Evolutionary conservation across 2,113 vertebrate species (phyloP).

Genomic region (Eurystomus gularis): DNA sequence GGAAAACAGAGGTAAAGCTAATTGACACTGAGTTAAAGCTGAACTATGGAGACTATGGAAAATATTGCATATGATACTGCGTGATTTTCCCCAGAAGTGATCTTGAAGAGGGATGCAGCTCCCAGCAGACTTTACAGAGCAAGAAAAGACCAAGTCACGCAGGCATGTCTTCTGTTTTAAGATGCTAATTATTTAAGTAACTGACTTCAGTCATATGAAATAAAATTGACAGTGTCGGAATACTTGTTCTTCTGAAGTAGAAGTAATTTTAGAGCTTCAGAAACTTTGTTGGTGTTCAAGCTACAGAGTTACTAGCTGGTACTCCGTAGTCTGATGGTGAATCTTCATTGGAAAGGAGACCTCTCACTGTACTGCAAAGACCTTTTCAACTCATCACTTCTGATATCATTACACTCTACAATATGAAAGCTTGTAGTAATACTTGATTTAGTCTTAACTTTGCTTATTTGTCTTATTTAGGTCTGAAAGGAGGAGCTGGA

Average conservation of each 20-base stretch:
- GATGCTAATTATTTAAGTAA: not conserved
- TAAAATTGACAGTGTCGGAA: not conserved
- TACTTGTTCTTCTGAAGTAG: not conserved
- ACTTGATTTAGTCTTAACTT: not conserved
- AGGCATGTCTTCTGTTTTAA: not conserved
- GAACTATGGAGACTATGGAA: not conserved
- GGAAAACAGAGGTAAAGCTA: not conserved
- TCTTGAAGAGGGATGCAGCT: not conserved
- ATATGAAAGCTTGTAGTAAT: not conserved
- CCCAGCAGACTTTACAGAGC: not conserved
- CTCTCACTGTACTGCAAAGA: not conserved
- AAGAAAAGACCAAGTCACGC: not conserved
- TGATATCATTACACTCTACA: not conserved
- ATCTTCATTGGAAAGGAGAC: not conserved
- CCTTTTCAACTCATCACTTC: not conserved
- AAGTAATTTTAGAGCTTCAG: not conserved
- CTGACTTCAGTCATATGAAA: not conserved
- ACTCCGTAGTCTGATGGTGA: not conserved
- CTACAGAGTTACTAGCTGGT: not conserved
- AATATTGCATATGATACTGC: not conserved
- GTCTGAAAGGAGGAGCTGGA: conserved; percentile 92
- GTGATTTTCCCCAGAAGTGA: not conserved
- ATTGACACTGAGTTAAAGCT: not conserved
- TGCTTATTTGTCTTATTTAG: conserved; percentile 65
- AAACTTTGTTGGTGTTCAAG: not conserved